phyloP scores from a whole-genome alignment of 2,888 invertebrate species.

The Scrobipalpa costella region DNA sequence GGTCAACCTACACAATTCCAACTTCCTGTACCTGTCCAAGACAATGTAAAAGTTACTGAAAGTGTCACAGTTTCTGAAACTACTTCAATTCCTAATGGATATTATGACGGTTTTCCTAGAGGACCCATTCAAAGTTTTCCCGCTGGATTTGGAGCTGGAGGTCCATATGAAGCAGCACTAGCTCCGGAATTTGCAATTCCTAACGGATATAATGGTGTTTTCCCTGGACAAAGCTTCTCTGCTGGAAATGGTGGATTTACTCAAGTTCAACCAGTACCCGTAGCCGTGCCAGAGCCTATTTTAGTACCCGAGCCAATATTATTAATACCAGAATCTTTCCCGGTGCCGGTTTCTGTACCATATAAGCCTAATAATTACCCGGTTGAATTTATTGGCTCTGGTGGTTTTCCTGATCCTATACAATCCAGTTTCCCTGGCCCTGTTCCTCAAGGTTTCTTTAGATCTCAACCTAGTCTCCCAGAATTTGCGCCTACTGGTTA shows the following conservation, averaged over 20 bases:
- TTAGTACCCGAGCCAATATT: conserved; percentile 1
- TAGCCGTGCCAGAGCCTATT: not conserved
- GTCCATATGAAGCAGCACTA: not conserved
- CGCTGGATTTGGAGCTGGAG: not conserved
- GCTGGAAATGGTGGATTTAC: not conserved
- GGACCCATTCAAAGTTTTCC: not conserved
- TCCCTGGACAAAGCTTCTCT: not conserved
- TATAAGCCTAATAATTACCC: too few relatives aligned
- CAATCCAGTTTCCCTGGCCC: not conserved
- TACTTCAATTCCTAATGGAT: not conserved
- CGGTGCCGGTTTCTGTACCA: conserved; percentile 1
- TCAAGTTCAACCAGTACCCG: not conserved
- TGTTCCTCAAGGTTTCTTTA: not conserved
- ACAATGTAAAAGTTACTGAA: not conserved
- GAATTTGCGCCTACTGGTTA: not conserved
- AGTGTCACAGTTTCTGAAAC: not conserved
- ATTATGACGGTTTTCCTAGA: not conserved
- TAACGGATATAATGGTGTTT: conserved; percentile 3
- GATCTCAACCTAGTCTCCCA: not conserved
- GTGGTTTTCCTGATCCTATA: not conserved
- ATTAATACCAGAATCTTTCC: conserved; percentile 5
- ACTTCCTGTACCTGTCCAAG: not conserved
- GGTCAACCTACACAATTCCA: not conserved
- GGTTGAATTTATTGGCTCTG: not conserved
- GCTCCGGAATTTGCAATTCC: not conserved